Conservation (phyloP, 1,140 invertebrate species). For the Drosophila varians region DNA sequence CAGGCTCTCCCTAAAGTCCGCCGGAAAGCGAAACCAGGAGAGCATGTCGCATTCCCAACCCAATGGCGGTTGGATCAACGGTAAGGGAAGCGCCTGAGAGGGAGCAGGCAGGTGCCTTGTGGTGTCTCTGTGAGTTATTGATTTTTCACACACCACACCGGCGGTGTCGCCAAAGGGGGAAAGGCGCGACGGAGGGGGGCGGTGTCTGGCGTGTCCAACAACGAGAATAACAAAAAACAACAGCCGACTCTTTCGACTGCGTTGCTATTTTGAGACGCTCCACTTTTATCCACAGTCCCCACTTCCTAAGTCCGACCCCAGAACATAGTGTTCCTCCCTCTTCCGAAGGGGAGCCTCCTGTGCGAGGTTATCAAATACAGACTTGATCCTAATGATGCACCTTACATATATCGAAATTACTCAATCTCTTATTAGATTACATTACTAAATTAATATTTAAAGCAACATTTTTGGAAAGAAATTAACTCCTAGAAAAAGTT, state of each 20-base stretch:
- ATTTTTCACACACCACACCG: slow-evolving; percentile 55
- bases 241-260: slow-evolving; percentile 4
- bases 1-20: slow-evolving; percentile 67
- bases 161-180: slow-evolving; percentile 20
- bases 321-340: neutral
- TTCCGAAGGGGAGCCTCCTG: neutral
- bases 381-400: too few relatives aligned
- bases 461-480: too few relatives aligned
- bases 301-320: neutral
- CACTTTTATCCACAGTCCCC: slow-evolving; percentile 44
- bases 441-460: too few relatives aligned
- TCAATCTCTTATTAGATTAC: too few relatives aligned
- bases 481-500: too few relatives aligned
- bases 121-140: slow-evolving; percentile 56
- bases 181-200: slow-evolving; percentile 26
- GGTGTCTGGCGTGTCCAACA: slow-evolving; percentile 34
- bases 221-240: slow-evolving; percentile 23
- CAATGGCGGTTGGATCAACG: slow-evolving; percentile 91
- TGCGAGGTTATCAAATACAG: too few relatives aligned
- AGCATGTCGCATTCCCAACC: slow-evolving; percentile 90
- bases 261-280: slow-evolving; percentile 66
- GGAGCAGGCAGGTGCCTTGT: slow-evolving; percentile 33
- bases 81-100: slow-evolving; percentile 85
- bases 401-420: too few relatives aligned
- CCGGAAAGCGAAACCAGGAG: slow-evolving; percentile 77